Evolutionary conservation across 2,113 vertebrate genomes (phyloP).

Genomic region (Nibea coibor): DNA sequence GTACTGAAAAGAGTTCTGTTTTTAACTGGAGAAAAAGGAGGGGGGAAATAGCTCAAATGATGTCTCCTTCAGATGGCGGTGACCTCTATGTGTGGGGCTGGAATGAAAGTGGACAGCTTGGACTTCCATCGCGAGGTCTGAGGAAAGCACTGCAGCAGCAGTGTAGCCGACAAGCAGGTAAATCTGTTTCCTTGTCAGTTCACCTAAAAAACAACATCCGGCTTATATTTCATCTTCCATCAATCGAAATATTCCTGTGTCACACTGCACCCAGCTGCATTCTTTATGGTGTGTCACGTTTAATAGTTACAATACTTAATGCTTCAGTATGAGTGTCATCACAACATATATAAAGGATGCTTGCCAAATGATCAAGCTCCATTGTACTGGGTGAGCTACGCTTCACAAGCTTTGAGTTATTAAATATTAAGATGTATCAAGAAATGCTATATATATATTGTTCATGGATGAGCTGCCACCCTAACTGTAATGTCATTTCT

Average conservation of each 20-base stretch:
- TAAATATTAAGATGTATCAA: too few species aligned
- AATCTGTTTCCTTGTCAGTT: neutral
- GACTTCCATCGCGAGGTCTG: conserved; percentile 85
- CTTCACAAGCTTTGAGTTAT: neutral
- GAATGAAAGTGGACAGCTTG: conserved; percentile 96
- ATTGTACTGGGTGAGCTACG: neutral
- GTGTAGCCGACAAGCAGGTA: conserved; percentile 55
- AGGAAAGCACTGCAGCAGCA: conserved; percentile 44
- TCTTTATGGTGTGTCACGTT: neutral
- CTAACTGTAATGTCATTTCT: neutral
- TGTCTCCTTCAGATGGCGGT: conserved; percentile 83
- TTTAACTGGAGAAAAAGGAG: neutral
- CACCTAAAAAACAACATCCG: neutral
- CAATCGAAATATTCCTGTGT: neutral
- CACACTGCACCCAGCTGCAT: neutral
- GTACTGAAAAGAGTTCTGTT: neutral
- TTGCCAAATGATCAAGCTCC: neutral
- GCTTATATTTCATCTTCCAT: neutral
- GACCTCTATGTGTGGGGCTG: conserved; percentile 97
- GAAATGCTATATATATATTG: neutral
- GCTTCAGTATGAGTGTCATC: neutral
- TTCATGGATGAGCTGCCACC: neutral
- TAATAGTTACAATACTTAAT: too few species aligned
- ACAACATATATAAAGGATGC: neutral
- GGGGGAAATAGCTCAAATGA: neutral